Base-by-base conservation (phyloP, 2,888 invertebrate genomes). In the Morpho deidamia region DNA sequence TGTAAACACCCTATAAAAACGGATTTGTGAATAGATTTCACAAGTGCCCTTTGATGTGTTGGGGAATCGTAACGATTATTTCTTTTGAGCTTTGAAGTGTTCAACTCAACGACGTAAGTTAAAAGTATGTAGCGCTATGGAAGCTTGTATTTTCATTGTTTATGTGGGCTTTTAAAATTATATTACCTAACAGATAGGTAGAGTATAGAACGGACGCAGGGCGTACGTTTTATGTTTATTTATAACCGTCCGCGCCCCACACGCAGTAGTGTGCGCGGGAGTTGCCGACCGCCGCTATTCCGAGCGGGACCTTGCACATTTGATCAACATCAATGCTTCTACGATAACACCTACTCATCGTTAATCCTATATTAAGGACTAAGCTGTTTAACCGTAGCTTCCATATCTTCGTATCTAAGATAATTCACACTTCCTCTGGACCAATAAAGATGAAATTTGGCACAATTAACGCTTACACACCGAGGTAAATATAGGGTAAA, bases 211-310 rank as follows among this genome's bases (percentile, higher is more conserved):
- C 40, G 76, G 71, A 75, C 76, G 72, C 71, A 70, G 69, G 70
- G 71, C 73, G 75, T 72, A 77, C 74, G 75, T 74, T 77, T 49
- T 42, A 72, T 67, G 65, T 64, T 71, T 88, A 87, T 87, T 87
- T 81, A 83, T 88, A 88, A 78, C 69, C 66, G 74, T 81, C 83
- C 83, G 68, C 69, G 76, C 84, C 87, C 84, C 88, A 87, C 88
- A 78, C 86, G 83, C 85, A 70, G 85, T 65, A 74, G 69, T 65
- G 66, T 56, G 68, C 60, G 63, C 69, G 49, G 74, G 78, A 74
- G 79, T 83, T 79, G 83, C 86, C 84, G 83, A 41, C 49, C 41
- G 35, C 73, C 75, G 83, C 85, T 85, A 83, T 84, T 84, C 82
- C 78, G 79, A 76, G 79, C 75, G 74, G 74, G 78, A 85, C 83